Percentiles rank a stretch among this genome's conserved stretches.
phyloP scores from a whole-genome alignment of 2,797 vertebrate genomes.

The Phrynocephalus guinanensis region DNA sequence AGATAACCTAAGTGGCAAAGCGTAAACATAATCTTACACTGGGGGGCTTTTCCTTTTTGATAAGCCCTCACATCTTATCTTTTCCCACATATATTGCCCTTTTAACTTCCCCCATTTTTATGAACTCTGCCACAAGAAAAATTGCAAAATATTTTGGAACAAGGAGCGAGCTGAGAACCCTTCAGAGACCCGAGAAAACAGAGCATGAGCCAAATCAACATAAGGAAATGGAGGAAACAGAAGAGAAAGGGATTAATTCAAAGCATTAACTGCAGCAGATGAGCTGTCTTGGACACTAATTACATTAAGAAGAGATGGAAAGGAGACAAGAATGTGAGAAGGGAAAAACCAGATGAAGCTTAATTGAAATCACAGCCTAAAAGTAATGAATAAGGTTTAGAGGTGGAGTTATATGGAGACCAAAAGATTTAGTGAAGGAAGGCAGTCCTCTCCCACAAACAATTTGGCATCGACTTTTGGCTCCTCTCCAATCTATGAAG shows the following conservation, averaged over 20 bases:
- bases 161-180: constrained; percentile 19
- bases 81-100: constrained; percentile 28
- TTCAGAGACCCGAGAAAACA: constrained; percentile 23
- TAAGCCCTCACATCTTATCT: constrained; percentile 29
- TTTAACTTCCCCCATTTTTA: constrained; percentile 39
- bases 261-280: constrained; percentile 6
- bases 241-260: constrained; percentile 33
- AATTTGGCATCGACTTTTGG: not conserved
- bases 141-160: constrained; percentile 50
- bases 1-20: constrained; percentile 52
- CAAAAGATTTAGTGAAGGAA: constrained; percentile 3
- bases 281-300: constrained; percentile 40
- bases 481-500: not conserved
- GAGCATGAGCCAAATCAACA: constrained; percentile 25
- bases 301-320: constrained; percentile 53
- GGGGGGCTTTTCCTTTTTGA: constrained; percentile 48
- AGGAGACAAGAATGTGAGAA: constrained; percentile 16
- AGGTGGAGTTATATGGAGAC: constrained; percentile 34
- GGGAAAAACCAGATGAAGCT: constrained; percentile 16
- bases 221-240: not conserved
- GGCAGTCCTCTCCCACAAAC: not conserved
- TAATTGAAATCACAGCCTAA: constrained; percentile 43
- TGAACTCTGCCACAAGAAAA: constrained; percentile 32
- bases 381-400: constrained; percentile 41
- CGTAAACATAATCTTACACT: constrained; percentile 53